A percentile compares a stretch with the other conserved stretches of the same genome.
Conservation (phyloP, 2,113 vertebrate genomes). For the Laticauda laticaudata region DNA sequence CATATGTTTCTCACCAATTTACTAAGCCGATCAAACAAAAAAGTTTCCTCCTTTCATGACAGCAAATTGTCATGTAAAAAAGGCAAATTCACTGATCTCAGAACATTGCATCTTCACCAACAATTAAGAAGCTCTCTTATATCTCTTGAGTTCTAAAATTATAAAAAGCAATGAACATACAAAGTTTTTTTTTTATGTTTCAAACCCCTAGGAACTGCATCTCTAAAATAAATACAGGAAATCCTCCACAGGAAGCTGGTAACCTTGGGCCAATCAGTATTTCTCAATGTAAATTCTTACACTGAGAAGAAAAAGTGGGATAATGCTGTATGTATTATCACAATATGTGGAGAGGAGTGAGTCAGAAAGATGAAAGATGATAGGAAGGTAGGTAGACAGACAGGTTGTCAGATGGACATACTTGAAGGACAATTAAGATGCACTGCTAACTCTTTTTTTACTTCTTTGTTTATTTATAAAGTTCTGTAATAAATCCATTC, state of each 20-base stretch:
- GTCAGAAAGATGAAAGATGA: background rate
- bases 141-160: background rate
- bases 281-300: background rate
- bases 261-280: background rate
- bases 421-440: background rate
- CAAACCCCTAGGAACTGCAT: background rate
- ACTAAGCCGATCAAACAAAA: background rate
- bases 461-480: background rate
- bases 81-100: background rate
- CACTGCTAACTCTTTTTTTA: background rate
- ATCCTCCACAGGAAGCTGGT: background rate
- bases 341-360: background rate
- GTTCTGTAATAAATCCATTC: background rate
- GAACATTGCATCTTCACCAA: background rate
- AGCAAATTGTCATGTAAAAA: background rate
- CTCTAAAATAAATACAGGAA: background rate
- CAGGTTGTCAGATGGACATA: background rate
- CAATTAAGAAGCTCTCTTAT: background rate
- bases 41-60: constrained; percentile 9
- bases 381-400: background rate
- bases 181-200: background rate
- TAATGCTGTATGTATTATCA: background rate
- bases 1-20: constrained; percentile 38
- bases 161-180: background rate
- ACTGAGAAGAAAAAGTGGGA: background rate